Conservation (phyloP, 2,797 vertebrate genomes). For the Eulemur coronatus region DNA sequence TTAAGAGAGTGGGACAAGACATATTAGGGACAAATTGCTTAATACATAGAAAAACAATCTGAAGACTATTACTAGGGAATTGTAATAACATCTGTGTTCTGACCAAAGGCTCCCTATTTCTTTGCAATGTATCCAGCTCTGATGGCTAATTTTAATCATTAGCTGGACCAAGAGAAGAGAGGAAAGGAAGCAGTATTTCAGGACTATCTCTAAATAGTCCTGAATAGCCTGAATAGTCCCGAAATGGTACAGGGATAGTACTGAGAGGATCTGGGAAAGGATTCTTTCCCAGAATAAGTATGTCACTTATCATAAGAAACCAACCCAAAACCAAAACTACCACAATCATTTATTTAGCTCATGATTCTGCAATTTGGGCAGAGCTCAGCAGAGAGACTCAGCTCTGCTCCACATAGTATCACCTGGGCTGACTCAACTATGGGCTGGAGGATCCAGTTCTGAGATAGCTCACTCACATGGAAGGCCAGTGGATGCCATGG, state of each 20-base stretch:
- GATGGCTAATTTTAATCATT: slow-evolving; percentile 30
- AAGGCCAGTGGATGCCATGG: fast-evolving
- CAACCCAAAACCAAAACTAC: neutral
- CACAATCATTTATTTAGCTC: neutral
- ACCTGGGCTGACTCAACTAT: neutral
- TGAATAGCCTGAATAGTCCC: no score
- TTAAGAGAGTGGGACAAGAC: slow-evolving; percentile 5
- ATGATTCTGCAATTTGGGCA: neutral
- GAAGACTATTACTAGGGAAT: neutral
- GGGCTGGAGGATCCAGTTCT: neutral
- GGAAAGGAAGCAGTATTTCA: slow-evolving; percentile 31
- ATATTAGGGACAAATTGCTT: neutral
- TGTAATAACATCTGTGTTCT: slow-evolving; percentile 43
- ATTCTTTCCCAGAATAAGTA: neutral
- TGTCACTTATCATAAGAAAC: neutral
- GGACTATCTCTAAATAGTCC: no score
- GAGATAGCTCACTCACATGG: neutral
- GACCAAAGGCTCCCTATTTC: neutral
- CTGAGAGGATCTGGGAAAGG: neutral
- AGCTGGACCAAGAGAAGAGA: neutral
- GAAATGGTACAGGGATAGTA: neutral
- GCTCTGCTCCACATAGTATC: neutral
- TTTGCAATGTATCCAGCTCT: neutral
- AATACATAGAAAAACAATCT: neutral
- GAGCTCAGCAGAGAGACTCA: neutral